phyloP scores from a whole-genome alignment of 2,888 invertebrate genomes.

The Drosophila emarginata region DNA sequence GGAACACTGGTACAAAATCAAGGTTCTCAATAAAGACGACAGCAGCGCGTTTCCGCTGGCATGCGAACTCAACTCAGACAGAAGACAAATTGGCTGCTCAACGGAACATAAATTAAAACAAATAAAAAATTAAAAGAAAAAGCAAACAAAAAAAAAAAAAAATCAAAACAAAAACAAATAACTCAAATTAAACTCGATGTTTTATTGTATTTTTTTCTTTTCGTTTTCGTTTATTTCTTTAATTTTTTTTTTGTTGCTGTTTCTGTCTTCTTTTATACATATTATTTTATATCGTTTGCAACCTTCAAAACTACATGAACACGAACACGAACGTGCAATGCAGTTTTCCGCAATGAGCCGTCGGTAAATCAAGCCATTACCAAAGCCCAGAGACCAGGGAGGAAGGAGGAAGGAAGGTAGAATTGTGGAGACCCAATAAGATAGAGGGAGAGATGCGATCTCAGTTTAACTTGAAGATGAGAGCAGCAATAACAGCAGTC shows the following conservation, averaged over 20 bases:
- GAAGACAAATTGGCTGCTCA: constrained; percentile 52
- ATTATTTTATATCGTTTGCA: constrained; percentile 38
- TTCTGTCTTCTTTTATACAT: constrained; percentile 22
- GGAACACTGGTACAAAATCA: constrained; percentile 22
- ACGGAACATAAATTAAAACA: constrained; percentile 53
- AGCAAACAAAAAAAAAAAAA: background rate
- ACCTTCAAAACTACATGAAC: constrained; percentile 65
- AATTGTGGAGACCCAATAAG: background rate
- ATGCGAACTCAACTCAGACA: constrained; percentile 28
- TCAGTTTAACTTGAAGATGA: constrained; percentile 12
- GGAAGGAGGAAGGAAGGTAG: no score
- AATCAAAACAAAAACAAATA: constrained; percentile 14
- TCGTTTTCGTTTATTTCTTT: constrained; percentile 27
- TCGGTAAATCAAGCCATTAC: constrained; percentile 37
- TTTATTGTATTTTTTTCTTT: constrained; percentile 23
- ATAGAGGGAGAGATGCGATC: constrained; percentile 7
- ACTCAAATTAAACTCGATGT: constrained; percentile 52
- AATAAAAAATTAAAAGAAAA: constrained; percentile 9
- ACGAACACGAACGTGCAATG: constrained; percentile 68
- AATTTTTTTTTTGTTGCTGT: constrained; percentile 11
- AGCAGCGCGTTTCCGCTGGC: constrained; percentile 49
- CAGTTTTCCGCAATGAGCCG: constrained; percentile 71
- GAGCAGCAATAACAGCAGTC: background rate
- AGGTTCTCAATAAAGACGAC: constrained; percentile 31
- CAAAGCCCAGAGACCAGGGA: no score